phyloP scores from a whole-genome alignment of 2,888 invertebrate genomes.

The Antheraea assamensis region DNA sequence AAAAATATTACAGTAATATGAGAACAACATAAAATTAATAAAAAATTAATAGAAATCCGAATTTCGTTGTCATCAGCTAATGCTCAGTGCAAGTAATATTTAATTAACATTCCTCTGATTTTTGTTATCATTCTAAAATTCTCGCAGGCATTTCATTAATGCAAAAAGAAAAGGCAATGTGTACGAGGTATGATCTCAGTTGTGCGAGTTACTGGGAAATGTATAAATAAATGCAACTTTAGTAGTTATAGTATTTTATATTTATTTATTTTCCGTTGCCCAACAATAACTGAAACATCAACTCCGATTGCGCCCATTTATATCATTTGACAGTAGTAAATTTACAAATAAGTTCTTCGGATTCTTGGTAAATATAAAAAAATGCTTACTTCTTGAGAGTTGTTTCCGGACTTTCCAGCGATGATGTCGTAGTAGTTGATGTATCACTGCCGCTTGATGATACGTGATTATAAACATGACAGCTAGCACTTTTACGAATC shows the following conservation, averaged over 20 bases:
- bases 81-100: background rate
- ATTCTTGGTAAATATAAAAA: background rate
- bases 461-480: constrained; percentile 53
- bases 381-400: constrained; percentile 65
- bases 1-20: background rate
- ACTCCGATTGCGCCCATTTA: no score
- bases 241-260: no score
- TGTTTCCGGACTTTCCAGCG: constrained; percentile 59
- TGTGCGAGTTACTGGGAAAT: no score
- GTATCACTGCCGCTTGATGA: constrained; percentile 63
- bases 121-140: no score
- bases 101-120: no score
- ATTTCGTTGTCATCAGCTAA: background rate
- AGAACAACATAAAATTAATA: no score
- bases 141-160: no score
- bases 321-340: background rate
- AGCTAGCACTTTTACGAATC: constrained; percentile 59
- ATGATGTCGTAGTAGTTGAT: constrained; percentile 60
- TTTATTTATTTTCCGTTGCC: background rate
- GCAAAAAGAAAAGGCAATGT: no score
- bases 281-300: background rate
- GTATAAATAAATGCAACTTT: no score
- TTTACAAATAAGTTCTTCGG: background rate
- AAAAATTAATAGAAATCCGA: background rate
- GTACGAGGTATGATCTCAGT: no score